phyloP scores from a whole-genome alignment of 2,113 vertebrate species.

The Stegastes partitus region DNA sequence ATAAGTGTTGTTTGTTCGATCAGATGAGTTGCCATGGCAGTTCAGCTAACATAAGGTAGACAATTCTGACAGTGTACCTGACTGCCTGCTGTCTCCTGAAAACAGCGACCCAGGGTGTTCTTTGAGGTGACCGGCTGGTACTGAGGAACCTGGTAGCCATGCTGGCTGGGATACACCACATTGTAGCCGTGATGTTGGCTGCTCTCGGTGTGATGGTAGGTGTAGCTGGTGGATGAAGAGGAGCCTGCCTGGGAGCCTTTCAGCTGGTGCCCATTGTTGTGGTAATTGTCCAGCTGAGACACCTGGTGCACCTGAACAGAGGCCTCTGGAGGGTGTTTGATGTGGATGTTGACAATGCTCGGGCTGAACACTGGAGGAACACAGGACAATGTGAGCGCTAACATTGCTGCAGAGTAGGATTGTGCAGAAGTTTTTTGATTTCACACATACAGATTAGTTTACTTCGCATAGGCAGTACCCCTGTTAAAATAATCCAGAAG shows the following conservation, averaged over 20 bases:
- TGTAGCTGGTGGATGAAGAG: constrained; percentile 82
- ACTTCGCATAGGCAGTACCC: neutral
- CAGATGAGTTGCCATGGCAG: too few species aligned
- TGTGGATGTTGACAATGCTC: constrained; percentile 96
- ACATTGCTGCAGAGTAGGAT: neutral
- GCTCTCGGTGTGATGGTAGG: constrained; percentile 88
- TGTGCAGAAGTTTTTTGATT: neutral
- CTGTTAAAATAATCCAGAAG: neutral
- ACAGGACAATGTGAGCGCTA: neutral
- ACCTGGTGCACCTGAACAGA: constrained; percentile 98
- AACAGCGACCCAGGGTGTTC: constrained; percentile 94
- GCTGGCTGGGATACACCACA: constrained; percentile 88
- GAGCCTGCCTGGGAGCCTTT: constrained; percentile 86
- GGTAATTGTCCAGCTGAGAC: constrained; percentile 90
- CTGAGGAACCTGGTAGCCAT: constrained; percentile 87
- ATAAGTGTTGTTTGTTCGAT: too few species aligned
- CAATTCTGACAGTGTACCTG: constrained; percentile 84
- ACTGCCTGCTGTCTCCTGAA: constrained; percentile 94
- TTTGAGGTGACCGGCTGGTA: constrained; percentile 93
- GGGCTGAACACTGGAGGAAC: constrained; percentile 86
- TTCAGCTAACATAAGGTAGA: too few species aligned
- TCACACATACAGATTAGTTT: neutral
- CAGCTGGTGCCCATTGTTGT: constrained; percentile 85
- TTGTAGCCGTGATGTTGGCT: constrained; percentile 89
- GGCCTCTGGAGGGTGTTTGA: constrained; percentile 97